A percentile compares a stretch with the other conserved stretches of the same genome.
phyloP scores from a whole-genome alignment of 2,113 vertebrate genomes.

The Galbula dea region DNA sequence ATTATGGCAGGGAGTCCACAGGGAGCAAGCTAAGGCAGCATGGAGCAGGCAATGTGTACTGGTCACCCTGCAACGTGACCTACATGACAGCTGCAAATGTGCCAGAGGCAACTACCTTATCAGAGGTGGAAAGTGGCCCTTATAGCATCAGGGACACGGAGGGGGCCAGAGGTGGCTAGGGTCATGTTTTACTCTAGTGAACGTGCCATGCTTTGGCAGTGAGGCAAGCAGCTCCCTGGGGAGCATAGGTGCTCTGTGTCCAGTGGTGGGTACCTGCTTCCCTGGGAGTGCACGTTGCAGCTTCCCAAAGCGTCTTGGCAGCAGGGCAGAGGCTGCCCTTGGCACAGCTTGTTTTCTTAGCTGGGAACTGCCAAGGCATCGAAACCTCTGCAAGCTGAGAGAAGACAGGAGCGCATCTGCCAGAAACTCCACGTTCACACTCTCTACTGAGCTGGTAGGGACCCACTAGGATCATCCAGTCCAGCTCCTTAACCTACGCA shows the following conservation, averaged over 20 bases:
- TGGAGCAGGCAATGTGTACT: background rate
- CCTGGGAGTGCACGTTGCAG: fast-evolving
- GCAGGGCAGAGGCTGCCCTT: background rate
- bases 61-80: background rate
- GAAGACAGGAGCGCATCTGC: background rate
- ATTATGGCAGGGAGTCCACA: background rate
- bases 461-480: too few relatives aligned
- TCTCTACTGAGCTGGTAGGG: too few relatives aligned
- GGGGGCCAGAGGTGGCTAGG: too few relatives aligned
- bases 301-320: fast-evolving
- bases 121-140: background rate
- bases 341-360: background rate
- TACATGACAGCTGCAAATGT: background rate
- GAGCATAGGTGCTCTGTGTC: fast-evolving
- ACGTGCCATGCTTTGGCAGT: fast-evolving
- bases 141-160: fast-evolving
- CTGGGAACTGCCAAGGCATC: background rate
- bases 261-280: fast-evolving
- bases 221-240: background rate
- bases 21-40: background rate
- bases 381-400: background rate
- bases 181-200: fast-evolving
- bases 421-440: background rate
- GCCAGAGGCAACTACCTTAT: background rate
- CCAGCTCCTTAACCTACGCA: too few relatives aligned